Evolutionary conservation across 1,140 invertebrate genomes (phyloP).

Genomic region (Trichonephila clavata): DNA sequence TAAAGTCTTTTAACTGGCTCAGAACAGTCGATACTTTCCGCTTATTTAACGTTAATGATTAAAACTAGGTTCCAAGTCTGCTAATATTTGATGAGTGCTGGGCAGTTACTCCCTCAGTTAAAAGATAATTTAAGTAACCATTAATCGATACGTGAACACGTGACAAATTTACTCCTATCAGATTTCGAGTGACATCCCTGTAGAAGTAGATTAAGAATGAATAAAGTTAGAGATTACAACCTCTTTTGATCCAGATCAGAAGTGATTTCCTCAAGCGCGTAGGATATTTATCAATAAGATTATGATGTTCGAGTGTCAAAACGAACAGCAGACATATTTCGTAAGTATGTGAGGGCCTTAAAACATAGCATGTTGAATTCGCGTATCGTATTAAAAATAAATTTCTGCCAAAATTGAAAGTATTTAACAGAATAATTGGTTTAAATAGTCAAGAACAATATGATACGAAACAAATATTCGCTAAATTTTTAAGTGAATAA

Average conservation of each 20-base stretch:
- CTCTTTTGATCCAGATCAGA: background rate
- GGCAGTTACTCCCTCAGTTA: background rate
- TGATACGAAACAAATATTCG: too few species aligned
- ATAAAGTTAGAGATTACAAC: background rate
- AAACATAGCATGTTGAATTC: too few species aligned
- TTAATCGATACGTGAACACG: background rate
- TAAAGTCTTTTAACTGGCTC: background rate
- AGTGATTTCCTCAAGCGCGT: background rate
- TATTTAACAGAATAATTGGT: too few species aligned
- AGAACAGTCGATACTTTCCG: background rate
- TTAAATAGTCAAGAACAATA: too few species aligned
- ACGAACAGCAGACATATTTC: too few species aligned
- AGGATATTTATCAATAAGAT: background rate
- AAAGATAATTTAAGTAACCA: constrained; percentile 13
- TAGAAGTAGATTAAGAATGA: background rate
- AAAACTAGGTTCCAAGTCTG: background rate
- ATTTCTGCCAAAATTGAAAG: too few species aligned
- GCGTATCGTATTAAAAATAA: too few species aligned
- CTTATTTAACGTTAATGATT: background rate
- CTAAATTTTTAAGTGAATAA: too few species aligned
- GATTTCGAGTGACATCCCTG: background rate
- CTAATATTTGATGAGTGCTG: background rate
- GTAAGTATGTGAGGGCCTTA: too few species aligned
- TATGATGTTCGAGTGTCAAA: too few species aligned
- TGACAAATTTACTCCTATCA: background rate